A percentile compares a stretch with the other conserved stretches of the same genome.
phyloP scores from a whole-genome alignment of 2,113 vertebrate genomes.

The Perca fluviatilis region DNA sequence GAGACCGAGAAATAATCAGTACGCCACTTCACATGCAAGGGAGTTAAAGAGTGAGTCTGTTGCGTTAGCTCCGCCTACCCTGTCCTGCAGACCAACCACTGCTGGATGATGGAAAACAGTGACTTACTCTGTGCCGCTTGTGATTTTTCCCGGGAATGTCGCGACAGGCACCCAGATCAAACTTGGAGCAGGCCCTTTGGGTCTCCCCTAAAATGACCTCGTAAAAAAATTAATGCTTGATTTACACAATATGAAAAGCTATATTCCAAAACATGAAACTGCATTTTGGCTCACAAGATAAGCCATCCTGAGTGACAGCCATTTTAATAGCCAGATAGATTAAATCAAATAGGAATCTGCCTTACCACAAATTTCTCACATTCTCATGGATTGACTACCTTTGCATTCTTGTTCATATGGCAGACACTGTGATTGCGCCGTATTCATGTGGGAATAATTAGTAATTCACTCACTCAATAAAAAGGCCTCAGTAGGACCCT shows the following conservation, averaged over 20 bases:
- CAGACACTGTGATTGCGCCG: conserved; percentile 51
- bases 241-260: conserved; percentile 55
- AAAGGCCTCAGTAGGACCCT: conserved; percentile 57
- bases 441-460: conserved; percentile 76
- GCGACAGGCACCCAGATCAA: no score
- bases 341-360: conserved; percentile 72
- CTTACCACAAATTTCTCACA: conserved; percentile 59
- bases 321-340: conserved; percentile 57
- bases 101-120: no score
- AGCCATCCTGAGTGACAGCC: conserved; percentile 54
- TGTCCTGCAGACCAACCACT: no score
- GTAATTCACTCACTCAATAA: conserved; percentile 70
- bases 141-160: no score
- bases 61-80: no score
- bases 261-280: conserved; percentile 53
- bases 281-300: conserved; percentile 57
- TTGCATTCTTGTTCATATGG: conserved; percentile 59
- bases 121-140: no score
- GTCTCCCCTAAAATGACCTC: conserved; percentile 39
- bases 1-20: no score
- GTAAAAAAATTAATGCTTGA: conserved; percentile 62
- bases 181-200: conserved; percentile 32
- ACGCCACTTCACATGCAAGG: no score
- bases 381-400: conserved; percentile 61
- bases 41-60: no score